Base-by-base conservation (phyloP, 1,140 invertebrate species). In the Octopus bimaculoides region DNA sequence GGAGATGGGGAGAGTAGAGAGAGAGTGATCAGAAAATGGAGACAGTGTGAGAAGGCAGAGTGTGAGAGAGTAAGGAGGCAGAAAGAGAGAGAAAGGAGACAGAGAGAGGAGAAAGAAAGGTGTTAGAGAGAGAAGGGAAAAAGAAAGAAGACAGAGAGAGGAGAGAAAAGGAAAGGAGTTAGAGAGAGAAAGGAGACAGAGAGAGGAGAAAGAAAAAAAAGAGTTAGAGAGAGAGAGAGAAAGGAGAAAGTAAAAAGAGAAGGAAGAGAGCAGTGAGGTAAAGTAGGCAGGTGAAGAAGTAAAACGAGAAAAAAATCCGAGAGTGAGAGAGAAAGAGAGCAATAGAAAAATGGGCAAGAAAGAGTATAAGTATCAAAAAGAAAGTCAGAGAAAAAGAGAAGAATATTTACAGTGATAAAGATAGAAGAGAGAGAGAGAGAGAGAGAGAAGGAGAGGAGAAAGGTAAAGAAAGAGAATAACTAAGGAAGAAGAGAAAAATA, bases 401-500 rank as follows among this genome's bases (percentile, higher is more conserved):
- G 12, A 78, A n/a, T 1, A 71, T 7, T n/a, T 69, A n/a, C 6
- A 26, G n/a, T 6, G 56, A 20, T n/a, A 20, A 79, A 53, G 54
- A 41, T 14, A 61, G 77, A 54, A 79, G 73, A 54, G 55, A 52
- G 26, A 54, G 75, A 78, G 52, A 55, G 54, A 77, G 7, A 78
- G 74, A 55, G 20, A 78, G 74, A 78, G 17, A 61, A 53, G 77
- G 79, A 3, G 54, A 78, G 75, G 26, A 53, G 12, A 53, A 80
- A 55, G 54, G 20, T 54, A 61, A 20, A 78, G 5, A 53, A 12
- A 17, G 17, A 77, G 52, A 54, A 80, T 61, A 77, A 0, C 14
- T 14, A 80, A 52, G 77, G 79, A 78, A 54, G 73, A 73, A 79
- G 71, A 77, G 74, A 80, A 52, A 52, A 78, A 54, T 54, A 5